Conservation (phyloP, 2,113 vertebrate species). For the Thalassoma bifasciatum region DNA sequence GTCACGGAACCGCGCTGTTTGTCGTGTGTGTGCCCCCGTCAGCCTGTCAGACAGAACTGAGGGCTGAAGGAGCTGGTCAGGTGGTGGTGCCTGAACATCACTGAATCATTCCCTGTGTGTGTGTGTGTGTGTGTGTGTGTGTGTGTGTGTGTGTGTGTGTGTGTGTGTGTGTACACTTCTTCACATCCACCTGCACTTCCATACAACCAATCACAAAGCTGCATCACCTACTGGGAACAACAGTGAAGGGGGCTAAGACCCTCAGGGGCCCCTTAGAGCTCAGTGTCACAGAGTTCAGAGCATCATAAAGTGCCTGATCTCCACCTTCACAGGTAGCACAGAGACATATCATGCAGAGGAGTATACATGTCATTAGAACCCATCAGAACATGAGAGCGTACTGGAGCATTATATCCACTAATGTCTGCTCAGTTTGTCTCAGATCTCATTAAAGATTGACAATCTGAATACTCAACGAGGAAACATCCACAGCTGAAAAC, state of each 20-base stretch:
- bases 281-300: background rate
- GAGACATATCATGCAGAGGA: background rate
- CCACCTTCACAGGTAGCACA: background rate
- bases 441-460: background rate
- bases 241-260: background rate
- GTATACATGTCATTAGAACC: background rate
- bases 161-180: background rate
- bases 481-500: background rate
- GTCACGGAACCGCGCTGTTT: background rate
- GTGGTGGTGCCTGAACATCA: background rate
- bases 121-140: background rate
- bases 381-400: background rate
- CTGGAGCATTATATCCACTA: too few species aligned
- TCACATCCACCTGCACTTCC: background rate
- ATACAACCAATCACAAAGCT: conserved; percentile 3
- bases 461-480: background rate
- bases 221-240: background rate
- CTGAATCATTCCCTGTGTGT: background rate
- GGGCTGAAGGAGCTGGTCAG: background rate
- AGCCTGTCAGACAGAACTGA: conserved; percentile 38
- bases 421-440: background rate
- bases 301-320: background rate
- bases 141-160: background rate
- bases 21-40: conserved; percentile 2
- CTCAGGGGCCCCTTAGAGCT: background rate